phyloP scores from a whole-genome alignment of 2,888 invertebrate species.

The Heliconius ethilla region DNA sequence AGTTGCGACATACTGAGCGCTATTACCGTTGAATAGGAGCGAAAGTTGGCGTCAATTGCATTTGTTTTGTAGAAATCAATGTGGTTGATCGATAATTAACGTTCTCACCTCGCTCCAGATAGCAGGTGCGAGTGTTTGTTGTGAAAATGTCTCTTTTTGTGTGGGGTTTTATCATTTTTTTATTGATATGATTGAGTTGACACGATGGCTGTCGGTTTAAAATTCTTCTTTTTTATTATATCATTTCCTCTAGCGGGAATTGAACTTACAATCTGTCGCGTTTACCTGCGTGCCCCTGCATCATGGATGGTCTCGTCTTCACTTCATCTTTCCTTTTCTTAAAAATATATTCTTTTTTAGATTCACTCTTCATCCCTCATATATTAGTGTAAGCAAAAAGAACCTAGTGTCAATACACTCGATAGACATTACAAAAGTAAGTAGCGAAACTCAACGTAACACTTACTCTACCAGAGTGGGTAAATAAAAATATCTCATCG shows the following conservation, averaged over 20 bases:
- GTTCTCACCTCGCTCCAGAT: constrained; percentile 48
- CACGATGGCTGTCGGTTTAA: background rate
- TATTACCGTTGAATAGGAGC: constrained; percentile 21
- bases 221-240: too few species aligned
- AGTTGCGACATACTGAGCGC: constrained; percentile 8
- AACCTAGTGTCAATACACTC: too few species aligned
- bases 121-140: constrained; percentile 36
- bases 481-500: background rate
- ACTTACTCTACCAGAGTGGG: background rate
- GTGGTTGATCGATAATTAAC: constrained; percentile 36
- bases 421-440: too few species aligned
- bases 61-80: constrained; percentile 20
- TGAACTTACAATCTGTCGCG: too few species aligned
- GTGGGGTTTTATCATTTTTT: background rate
- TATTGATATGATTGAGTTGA: background rate
- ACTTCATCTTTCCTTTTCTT: too few species aligned
- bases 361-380: too few species aligned
- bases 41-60: constrained; percentile 18
- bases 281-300: too few species aligned
- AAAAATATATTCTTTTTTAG: too few species aligned
- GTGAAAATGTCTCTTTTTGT: constrained; percentile 2
- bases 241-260: too few species aligned
- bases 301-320: too few species aligned
- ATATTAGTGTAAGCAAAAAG: too few species aligned
- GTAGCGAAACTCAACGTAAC: background rate